Percentiles rank a stretch among this genome's conserved stretches.
phyloP scores from a whole-genome alignment of 2,797 vertebrate species.

The Pantherophis alleghaniensis region DNA sequence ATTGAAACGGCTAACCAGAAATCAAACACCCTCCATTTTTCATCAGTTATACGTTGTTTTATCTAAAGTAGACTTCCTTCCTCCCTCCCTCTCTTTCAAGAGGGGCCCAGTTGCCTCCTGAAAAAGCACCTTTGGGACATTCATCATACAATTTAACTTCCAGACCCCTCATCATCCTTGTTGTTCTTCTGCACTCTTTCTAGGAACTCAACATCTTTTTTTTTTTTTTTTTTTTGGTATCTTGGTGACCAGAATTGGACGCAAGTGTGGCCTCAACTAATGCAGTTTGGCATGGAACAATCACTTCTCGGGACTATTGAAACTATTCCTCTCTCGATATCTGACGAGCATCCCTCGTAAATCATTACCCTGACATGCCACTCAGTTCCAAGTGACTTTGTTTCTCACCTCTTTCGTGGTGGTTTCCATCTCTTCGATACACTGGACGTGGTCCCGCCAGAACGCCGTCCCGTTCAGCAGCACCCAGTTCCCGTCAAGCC shows the following conservation, averaged over 20 bases:
- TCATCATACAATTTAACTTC: no score
- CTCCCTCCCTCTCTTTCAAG: no score
- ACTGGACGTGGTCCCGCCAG: slow-evolving; percentile 80
- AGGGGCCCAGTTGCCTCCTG: no score
- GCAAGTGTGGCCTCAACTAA: neutral
- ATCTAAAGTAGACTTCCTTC: neutral
- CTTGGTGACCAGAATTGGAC: no score
- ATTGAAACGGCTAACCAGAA: neutral
- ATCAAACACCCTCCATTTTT: neutral
- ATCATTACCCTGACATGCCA: neutral
- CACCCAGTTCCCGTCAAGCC: slow-evolving; percentile 74
- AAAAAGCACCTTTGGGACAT: no score
- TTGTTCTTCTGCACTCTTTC: no score
- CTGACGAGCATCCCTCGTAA: neutral
- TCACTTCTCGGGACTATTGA: neutral
- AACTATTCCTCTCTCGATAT: neutral
- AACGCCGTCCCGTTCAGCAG: slow-evolving; percentile 68
- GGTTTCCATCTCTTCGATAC: slow-evolving; percentile 76
- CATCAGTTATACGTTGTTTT: neutral
- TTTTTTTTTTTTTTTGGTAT: no score
- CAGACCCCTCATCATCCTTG: no score
- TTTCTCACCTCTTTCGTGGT: slow-evolving; percentile 71
- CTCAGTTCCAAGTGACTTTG: no score
- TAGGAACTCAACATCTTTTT: no score
- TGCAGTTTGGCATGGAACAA: no score